Base-by-base conservation (phyloP, 2,888 invertebrate species). In the Gerris lacustris region DNA sequence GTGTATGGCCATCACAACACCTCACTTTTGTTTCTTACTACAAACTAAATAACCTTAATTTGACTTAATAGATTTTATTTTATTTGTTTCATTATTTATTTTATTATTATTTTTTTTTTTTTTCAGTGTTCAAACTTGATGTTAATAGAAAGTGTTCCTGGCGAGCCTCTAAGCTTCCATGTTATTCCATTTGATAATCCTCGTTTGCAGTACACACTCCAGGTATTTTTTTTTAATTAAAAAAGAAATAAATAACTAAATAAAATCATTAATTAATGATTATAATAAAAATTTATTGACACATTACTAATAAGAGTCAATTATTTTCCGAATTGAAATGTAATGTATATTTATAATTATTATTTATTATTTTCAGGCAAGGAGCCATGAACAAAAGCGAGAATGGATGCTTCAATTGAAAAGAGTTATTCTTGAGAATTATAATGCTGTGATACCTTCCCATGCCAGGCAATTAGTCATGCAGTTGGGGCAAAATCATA, bases 181-280 rank as follows among this genome's bases (percentile, higher is more conserved):
- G 93, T 96, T 76, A 91, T 97, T 78, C 96, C 96, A 66, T 96
- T 95, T 83, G 94, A 97, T 82, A 94, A 94, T 82, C 96, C 96
- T 73, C 86, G 92, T 72, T 85, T 90, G 71, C 95, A 96, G 81
- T 92, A 94, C 78, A 96, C 96, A 2, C 82, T 94, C 76, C 89
- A 92, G 82, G 87, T 87, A 79, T 45, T 18, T 6, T n/a, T 55
- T 67, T 63, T n/a, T 15, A 66, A 66, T 66, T 31, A 66, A 43
- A 31, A 7, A 43, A 31, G 15, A 6, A 15, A 31, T 18, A 31
- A 66, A 31, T 66, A 66, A 66, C 66, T 31, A 31, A 7, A 7
- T 66, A 31, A 43, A 31, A n/a, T n/a, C n/a, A n/a, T n/a, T n/a
- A 63, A 63, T n/a, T 17, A n/a, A 63, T 63, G 15, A 17, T 63